Base-by-base conservation (phyloP, 1,140 invertebrate species). In the Drosophila bipectinata region DNA sequence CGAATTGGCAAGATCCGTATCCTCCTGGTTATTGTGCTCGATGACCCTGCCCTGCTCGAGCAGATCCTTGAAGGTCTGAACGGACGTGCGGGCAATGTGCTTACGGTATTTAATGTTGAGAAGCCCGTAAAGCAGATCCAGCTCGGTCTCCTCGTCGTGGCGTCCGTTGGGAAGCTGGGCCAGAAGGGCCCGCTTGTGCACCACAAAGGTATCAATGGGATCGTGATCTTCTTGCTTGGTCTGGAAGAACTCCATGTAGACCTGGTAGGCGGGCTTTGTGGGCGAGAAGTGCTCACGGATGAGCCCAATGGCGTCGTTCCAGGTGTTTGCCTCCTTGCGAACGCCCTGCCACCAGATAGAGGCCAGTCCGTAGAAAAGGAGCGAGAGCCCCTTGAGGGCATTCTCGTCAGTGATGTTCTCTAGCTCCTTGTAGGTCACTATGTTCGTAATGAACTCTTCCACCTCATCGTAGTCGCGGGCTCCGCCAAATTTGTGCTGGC, bases 341-440 rank as follows among this genome's bases (percentile, higher is more conserved):
- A 92, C 83, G 53, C 92, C 92, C 58, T 92, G 90, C 92, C 92
- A 93, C 92, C 92, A 93, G 3, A 88, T 92, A 1, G 92, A 92
- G 4, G 92, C 92, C 4, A 88, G 45, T 14, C 88, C 91, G 10
- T 69, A 80, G 24, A 93, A 77, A 2, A 93, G 78, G 63, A 93
- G 79, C 1, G 92, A 87, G 3, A 93, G 34, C 3, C 92, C 92
- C 62, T 83, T 87, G 4, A 92, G 54, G 4, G 92, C 92, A 57
- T 92, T 92, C 41, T 85, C 78, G 59, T 93, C 92, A 41, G 44
- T 66, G 5, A 93, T 89, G 9, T 59, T 30, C 6, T 91, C 84
- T 63, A 91, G 55, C 30, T 92, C 82, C 53, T 92, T 92, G 45
- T 79, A 92, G 3, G 69, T 90, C 32, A 63, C 34, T 3, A 92